Evolutionary conservation across 2,888 invertebrate species (phyloP).

Genomic region (Caenorhabditis sp.): DNA sequence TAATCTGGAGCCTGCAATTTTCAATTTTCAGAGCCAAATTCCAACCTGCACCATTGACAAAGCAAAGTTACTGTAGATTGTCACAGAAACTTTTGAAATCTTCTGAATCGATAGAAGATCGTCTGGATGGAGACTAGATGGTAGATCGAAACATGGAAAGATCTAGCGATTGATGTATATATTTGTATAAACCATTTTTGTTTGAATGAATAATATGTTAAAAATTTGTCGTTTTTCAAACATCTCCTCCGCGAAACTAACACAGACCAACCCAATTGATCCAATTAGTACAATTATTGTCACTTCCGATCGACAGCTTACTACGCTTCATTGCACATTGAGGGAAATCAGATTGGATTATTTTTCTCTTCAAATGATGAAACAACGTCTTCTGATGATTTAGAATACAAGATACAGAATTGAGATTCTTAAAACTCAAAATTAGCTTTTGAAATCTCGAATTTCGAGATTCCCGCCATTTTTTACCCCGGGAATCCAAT

Average conservation of each 20-base stretch:
- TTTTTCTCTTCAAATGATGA: too few relatives aligned
- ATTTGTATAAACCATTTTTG: background rate
- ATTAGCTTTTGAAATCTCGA: too few relatives aligned
- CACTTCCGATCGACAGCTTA: background rate
- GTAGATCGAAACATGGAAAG: background rate
- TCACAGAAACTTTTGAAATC: background rate
- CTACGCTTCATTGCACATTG: background rate
- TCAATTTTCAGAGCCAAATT: conserved; percentile 15
- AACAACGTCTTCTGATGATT: too few relatives aligned
- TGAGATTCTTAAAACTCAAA: too few relatives aligned
- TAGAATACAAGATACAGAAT: too few relatives aligned
- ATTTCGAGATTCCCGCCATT: too few relatives aligned
- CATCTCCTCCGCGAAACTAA: background rate
- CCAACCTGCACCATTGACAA: conserved; percentile 22
- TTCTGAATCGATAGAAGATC: background rate
- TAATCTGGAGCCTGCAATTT: background rate
- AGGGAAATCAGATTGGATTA: background rate
- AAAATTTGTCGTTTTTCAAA: background rate
- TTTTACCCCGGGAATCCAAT: too few relatives aligned
- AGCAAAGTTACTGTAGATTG: background rate
- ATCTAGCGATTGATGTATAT: background rate
- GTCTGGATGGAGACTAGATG: background rate
- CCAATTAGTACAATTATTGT: conserved; percentile 4
- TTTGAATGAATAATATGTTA: background rate
- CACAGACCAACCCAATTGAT: background rate